Evolutionary conservation across 2,113 vertebrate species (phyloP).

Genomic region (Syngnathoides biaculeatus): DNA sequence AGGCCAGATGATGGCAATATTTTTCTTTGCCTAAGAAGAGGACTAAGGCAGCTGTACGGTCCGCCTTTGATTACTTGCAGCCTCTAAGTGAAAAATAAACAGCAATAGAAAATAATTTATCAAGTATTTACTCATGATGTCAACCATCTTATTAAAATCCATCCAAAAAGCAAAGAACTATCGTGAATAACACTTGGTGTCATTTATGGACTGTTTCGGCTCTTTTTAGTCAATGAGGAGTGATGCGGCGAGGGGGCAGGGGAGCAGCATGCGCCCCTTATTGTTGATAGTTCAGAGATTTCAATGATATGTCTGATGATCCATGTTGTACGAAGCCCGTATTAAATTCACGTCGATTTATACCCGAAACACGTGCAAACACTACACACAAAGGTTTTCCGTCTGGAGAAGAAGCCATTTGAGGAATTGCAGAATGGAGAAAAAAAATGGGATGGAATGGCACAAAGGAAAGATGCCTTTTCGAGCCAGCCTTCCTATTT

Average conservation of each 20-base stretch:
- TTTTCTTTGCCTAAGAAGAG: no score
- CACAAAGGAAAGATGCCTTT: conserved; percentile 45
- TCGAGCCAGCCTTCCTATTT: not conserved
- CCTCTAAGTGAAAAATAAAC: not conserved
- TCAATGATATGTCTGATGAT: not conserved
- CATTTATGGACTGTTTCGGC: conserved; percentile 36
- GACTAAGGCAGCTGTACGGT: no score
- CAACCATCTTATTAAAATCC: conserved; percentile 40
- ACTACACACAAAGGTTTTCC: conserved; percentile 31
- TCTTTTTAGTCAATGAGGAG: conserved; percentile 23
- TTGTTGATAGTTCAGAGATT: not conserved
- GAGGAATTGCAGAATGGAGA: conserved; percentile 2
- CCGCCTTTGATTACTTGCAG: not conserved
- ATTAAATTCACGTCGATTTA: conserved; percentile 1
- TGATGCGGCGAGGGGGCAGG: conserved; percentile 28
- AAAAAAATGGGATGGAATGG: conserved; percentile 39
- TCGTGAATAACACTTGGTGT: conserved; percentile 25
- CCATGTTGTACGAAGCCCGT: not conserved
- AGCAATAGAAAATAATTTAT: not conserved
- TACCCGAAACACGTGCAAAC: conserved; percentile 1
- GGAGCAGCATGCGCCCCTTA: not conserved
- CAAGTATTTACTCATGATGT: conserved; percentile 46
- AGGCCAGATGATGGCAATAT: no score
- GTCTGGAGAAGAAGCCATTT: conserved; percentile 50
- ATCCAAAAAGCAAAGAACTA: conserved; percentile 18